Percentiles rank a stretch among this genome's conserved stretches.
phyloP scores from a whole-genome alignment of 2,888 invertebrate genomes.

The Aelia acuminata region DNA sequence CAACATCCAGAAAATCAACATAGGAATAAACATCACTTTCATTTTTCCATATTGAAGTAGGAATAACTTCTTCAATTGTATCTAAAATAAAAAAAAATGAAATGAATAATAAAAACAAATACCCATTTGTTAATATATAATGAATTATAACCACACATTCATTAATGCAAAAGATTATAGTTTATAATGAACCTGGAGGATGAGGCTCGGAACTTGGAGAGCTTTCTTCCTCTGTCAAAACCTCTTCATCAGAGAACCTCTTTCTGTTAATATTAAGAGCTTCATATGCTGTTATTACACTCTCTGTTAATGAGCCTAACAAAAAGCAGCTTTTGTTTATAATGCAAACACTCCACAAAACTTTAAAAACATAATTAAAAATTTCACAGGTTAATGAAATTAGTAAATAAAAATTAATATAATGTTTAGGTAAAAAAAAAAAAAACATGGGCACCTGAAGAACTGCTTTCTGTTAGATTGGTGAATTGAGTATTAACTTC shows the following conservation, averaged over 20 bases:
- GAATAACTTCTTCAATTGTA: conserved; percentile 51
- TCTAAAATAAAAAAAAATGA: conserved; percentile 40
- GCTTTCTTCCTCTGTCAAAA: conserved; percentile 63
- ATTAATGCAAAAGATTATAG: not conserved
- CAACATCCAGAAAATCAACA: conserved; percentile 72
- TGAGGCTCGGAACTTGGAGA: conserved; percentile 50
- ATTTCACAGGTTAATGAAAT: not conserved
- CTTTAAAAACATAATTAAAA: conserved; percentile 19
- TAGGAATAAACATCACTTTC: conserved; percentile 72
- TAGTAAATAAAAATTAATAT: conserved; percentile 18
- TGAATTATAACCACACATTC: not conserved
- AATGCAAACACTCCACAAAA: conserved; percentile 62
- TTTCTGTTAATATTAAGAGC: conserved; percentile 61
- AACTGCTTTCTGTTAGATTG: conserved; percentile 75
- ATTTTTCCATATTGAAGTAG: conserved; percentile 40
- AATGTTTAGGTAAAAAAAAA: not conserved
- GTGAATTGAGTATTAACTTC: conserved; percentile 67
- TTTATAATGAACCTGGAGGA: conserved; percentile 26
- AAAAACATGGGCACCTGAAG: conserved; percentile 71
- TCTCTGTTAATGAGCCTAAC: conserved; percentile 74
- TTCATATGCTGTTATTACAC: conserved; percentile 76
- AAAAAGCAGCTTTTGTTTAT: conserved; percentile 48
- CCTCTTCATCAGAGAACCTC: conserved; percentile 50
- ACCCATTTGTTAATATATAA: not conserved
- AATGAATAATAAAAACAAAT: not conserved